Base-by-base conservation (phyloP, 2,113 vertebrate genomes). In the Marcusenius ussheri region DNA sequence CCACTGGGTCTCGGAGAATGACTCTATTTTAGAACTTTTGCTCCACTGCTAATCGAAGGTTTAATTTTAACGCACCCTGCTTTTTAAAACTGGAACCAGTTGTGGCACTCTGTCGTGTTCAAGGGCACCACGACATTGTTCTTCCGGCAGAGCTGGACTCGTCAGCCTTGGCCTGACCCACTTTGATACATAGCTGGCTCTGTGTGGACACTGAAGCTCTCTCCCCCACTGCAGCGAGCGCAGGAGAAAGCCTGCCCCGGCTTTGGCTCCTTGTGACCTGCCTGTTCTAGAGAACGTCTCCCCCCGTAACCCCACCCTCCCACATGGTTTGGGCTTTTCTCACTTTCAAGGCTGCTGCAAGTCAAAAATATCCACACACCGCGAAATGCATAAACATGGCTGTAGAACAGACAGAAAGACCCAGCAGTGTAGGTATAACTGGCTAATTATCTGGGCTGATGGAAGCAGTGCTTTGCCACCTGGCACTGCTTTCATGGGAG, bases 11-110 rank as follows among this genome's bases (percentile, higher is more conserved):
- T 42, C 35, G 5, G 35, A 80, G 74, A 80, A 39, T 80, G 15
- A 80, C 83, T 83, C 77, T 84, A 47, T 84, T 84, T 84, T 84
- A 84, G 45, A 84, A 84, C 83, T 45, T 47, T 84, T 84, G 83
- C 39, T n/a, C 83, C 39, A 42, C 83, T n/a, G 39, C 83, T 84
- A 46, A 84, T 84, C 21, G 39, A 84, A 84, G 24, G 83, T 84
- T 45, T 84, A 84, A 47, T 47, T 84, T 84, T 84, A 84, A 84
- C 45, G 83, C 74, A 80, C 74, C 31, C 74, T 80, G 74, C 35
- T 80, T 80, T 80, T 80, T 80, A 80, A 80, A 80, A 80, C 8
- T 80, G 74, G 74, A 42, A 80, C 74, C 35, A 42, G 74, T 42
- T 84, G 83, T 21, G 45, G 45, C 19, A 0, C 42, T 84, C 83